Conservation (phyloP, 2,888 invertebrate genomes). For the Eristalis intricaria region DNA sequence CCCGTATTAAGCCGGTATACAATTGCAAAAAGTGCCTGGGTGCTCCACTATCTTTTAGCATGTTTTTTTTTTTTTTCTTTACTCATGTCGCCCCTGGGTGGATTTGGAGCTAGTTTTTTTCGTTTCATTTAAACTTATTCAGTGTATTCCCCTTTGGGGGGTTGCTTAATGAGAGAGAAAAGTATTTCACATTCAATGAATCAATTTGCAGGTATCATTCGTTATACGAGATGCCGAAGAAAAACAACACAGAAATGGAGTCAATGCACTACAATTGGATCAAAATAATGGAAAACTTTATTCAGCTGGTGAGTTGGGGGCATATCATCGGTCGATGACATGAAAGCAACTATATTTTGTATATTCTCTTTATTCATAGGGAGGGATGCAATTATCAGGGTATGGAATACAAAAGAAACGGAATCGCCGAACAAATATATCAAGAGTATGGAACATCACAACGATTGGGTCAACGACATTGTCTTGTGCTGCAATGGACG, state of each 20-base stretch:
- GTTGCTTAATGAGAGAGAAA: neutral
- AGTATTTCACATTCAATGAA: neutral
- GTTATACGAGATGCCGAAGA: slow-evolving; percentile 98
- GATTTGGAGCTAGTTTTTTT: neutral
- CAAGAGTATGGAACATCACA: slow-evolving; percentile 99
- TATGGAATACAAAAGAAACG: slow-evolving; percentile 87
- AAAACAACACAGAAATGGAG: slow-evolving; percentile 95
- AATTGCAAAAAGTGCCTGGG: neutral
- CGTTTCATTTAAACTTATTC: neutral
- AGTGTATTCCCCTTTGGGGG: neutral
- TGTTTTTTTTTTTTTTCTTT: neutral
- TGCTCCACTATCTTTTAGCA: neutral
- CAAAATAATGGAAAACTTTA: slow-evolving; percentile 93
- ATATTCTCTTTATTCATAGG: slow-evolving; percentile 82
- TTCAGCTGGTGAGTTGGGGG: slow-evolving; percentile 85
- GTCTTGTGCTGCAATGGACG: slow-evolving; percentile 98
- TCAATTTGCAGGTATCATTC: slow-evolving; percentile 91
- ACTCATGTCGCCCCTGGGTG: neutral
- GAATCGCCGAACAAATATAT: slow-evolving; percentile 89
- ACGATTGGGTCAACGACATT: slow-evolving; percentile 99
- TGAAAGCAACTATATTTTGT: neutral
- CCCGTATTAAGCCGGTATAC: neutral
- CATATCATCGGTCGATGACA: neutral
- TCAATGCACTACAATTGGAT: slow-evolving; percentile 97
- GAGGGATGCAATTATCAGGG: slow-evolving; percentile 97